A percentile compares a stretch with the other conserved stretches of the same genome.
Conservation (phyloP, 2,113 vertebrate genomes). For the Tylochromis polylepis region DNA sequence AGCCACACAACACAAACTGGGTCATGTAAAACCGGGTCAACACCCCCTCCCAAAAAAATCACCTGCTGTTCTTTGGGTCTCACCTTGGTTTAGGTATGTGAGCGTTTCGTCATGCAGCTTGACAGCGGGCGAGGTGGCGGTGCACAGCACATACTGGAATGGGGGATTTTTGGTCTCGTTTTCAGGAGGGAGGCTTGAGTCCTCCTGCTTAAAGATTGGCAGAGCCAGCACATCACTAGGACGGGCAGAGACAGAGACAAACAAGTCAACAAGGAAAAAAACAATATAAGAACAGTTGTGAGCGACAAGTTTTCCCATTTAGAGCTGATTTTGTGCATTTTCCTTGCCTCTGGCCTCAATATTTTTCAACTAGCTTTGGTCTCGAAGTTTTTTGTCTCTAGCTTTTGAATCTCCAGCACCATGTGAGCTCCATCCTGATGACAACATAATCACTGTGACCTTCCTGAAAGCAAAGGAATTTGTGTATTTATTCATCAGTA, state of each 20-base stretch:
- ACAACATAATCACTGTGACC: not conserved
- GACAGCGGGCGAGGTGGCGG: constrained; percentile 93
- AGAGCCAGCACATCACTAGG: constrained; percentile 93
- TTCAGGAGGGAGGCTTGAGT: constrained; percentile 86
- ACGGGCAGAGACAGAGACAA: not conserved
- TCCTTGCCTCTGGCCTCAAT: not conserved
- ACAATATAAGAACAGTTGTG: not conserved
- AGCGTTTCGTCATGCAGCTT: constrained; percentile 97
- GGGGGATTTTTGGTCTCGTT: constrained; percentile 91
- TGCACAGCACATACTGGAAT: constrained; percentile 95
- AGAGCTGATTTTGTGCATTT: not conserved
- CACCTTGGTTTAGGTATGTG: constrained; percentile 98
- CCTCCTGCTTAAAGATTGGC: constrained; percentile 98
- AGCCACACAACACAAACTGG: not conserved
- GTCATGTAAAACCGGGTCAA: not conserved
- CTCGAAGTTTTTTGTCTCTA: not conserved
- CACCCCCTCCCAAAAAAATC: not conserved
- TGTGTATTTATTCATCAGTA: not conserved
- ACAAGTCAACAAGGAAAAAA: not conserved
- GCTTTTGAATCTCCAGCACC: not conserved
- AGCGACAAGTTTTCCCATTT: not conserved
- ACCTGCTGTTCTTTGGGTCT: not conserved
- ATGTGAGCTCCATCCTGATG: not conserved
- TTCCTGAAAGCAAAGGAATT: not conserved
- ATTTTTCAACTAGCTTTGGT: not conserved